Conservation (phyloP, 2,888 invertebrate genomes). For the Gerosis bhagava region DNA sequence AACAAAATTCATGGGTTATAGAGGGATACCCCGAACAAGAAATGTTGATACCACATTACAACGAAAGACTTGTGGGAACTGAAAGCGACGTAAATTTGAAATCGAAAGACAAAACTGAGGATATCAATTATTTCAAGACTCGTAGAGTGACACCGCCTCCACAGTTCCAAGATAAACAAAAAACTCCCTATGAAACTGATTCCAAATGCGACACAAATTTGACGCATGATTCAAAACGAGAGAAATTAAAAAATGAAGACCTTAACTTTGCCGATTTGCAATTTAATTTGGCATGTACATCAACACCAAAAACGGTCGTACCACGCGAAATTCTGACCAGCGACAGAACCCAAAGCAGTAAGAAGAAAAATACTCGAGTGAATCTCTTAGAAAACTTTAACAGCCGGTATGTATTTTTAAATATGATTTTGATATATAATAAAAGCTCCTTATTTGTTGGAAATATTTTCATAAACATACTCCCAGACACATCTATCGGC, state of each 20-base stretch:
- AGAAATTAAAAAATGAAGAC: constrained; percentile 72
- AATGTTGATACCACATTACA: constrained; percentile 68
- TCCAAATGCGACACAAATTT: constrained; percentile 59
- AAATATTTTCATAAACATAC: too few species aligned
- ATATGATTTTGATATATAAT: too few species aligned
- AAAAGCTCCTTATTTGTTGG: too few species aligned
- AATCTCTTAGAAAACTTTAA: constrained; percentile 71
- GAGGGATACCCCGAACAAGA: constrained; percentile 68
- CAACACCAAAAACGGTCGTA: constrained; percentile 75
- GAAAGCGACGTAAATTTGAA: constrained; percentile 51
- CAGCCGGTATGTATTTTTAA: constrained; percentile 68
- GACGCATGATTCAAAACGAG: constrained; percentile 70
- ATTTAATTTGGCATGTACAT: constrained; percentile 70
- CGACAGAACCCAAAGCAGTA: constrained; percentile 43
- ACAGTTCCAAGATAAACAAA: constrained; percentile 72
- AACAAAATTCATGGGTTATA: constrained; percentile 69
- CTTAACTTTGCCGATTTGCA: constrained; percentile 67
- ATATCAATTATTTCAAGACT: constrained; percentile 48
- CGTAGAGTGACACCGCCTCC: constrained; percentile 68
- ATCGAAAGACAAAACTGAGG: constrained; percentile 45
- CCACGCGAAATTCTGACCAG: constrained; percentile 66
- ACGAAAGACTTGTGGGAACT: constrained; percentile 61
- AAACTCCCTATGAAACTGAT: constrained; percentile 56
- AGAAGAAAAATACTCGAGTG: constrained; percentile 52
- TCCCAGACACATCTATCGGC: too few species aligned